These are phyloP conservation scores for Lapara coniferarum DNA, from an alignment of 2,888 invertebrate species.

Conservation along the genomic window DNA sequence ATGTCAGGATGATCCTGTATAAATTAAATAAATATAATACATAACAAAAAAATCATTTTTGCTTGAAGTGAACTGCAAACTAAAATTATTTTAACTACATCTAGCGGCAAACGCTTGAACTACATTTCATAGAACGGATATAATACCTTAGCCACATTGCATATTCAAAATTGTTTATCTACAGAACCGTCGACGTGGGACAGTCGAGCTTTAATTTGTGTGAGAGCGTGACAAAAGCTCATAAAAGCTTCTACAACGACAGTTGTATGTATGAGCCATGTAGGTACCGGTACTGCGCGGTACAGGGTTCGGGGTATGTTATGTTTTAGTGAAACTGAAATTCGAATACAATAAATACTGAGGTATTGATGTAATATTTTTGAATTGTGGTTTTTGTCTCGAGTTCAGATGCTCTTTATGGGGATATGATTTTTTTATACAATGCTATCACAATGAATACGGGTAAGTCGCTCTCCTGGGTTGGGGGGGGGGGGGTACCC, in stretches of 20 bases:
- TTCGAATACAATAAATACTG: conserved; percentile 5
- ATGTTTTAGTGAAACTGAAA: conserved; percentile 10
- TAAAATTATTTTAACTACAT: not conserved
- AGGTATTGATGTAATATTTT: conserved; percentile 10
- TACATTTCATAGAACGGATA: not conserved
- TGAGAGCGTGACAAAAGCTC: conserved; percentile 57
- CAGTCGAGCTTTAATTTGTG: conserved; percentile 27
- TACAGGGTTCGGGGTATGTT: conserved; percentile 24
- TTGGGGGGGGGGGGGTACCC: too few relatives aligned
- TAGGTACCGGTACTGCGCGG: conserved; percentile 38
- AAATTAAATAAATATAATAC: too few relatives aligned
- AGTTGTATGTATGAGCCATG: conserved; percentile 56
- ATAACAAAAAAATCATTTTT: too few relatives aligned
- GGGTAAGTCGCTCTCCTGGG: too few relatives aligned
- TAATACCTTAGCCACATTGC: not conserved
- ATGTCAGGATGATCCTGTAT: too few relatives aligned
- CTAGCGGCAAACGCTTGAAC: not conserved
- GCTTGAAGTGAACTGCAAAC: too few relatives aligned
- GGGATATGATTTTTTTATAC: too few relatives aligned
- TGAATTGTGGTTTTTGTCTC: not conserved
- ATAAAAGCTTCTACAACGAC: conserved; percentile 58
- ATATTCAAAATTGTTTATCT: conserved; percentile 1
- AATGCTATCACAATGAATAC: too few relatives aligned
- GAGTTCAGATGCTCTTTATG: not conserved
- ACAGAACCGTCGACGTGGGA: conserved; percentile 32